Conservation (phyloP, 2,797 vertebrate species). For the Sebastes diploproa region DNA sequence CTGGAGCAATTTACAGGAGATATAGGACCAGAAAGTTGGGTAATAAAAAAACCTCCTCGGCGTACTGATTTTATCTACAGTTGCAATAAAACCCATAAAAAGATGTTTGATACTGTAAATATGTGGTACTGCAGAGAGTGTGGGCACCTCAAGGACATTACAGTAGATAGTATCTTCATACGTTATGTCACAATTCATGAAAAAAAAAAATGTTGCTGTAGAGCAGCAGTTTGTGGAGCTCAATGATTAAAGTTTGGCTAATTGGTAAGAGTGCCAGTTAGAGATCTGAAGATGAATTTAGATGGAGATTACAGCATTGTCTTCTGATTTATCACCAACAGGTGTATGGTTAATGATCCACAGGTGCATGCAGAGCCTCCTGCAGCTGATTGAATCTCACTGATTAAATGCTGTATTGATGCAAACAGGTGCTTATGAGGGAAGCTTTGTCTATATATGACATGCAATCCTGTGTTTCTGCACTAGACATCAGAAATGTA, state of each 20-base stretch:
- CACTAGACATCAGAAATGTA: background rate
- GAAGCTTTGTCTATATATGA: background rate
- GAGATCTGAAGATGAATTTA: background rate
- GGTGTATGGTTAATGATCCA: background rate
- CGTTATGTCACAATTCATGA: constrained; percentile 1
- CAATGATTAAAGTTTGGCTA: background rate
- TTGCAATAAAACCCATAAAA: background rate
- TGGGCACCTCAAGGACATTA: constrained; percentile 13
- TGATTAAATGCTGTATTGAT: background rate
- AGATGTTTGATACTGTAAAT: constrained; percentile 9
- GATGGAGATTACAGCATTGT: background rate
- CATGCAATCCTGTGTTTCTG: background rate
- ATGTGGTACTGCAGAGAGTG: constrained; percentile 2
- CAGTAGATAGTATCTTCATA: background rate
- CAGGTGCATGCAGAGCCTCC: background rate
- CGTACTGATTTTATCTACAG: constrained; percentile 33
- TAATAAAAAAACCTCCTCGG: background rate
- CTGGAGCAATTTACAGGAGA: constrained; percentile 1
- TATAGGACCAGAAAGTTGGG: background rate
- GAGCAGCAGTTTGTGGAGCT: background rate
- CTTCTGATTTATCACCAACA: background rate
- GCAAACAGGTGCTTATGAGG: background rate
- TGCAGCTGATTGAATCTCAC: background rate
- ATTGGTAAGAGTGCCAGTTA: background rate
- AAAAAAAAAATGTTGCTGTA: background rate